These are phyloP conservation scores for Trichomalopsis sarcophagae DNA, from an alignment of 1,140 invertebrate species.

Conservation along the genomic window DNA sequence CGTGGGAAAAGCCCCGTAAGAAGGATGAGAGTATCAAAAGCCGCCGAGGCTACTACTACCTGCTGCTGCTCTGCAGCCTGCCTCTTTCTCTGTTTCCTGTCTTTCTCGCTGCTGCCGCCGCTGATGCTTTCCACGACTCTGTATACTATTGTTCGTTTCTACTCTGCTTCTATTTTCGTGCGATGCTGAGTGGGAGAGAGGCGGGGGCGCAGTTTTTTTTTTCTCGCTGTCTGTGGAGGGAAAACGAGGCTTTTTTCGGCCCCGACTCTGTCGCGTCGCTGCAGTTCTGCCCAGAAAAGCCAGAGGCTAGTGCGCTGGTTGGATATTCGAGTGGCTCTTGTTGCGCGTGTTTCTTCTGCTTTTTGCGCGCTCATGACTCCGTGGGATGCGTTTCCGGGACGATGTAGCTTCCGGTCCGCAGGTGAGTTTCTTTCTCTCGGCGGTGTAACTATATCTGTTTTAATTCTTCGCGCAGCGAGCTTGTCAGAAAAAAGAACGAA, in stretches of 20 bases:
- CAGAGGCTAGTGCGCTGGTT: no score
- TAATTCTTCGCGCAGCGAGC: no score
- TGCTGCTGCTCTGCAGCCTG: neutral
- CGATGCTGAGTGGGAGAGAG: no score
- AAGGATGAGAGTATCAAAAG: constrained; percentile 9
- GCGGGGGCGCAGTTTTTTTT: no score
- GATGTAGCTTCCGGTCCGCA: neutral
- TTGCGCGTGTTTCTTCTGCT: neutral
- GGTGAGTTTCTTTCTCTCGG: neutral
- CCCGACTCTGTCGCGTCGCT: neutral
- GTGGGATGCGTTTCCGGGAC: neutral
- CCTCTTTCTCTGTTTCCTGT: constrained; percentile 12
- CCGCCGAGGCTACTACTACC: neutral
- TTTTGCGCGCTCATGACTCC: neutral
- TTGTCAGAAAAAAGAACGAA: no score
- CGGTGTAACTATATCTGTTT: no score
- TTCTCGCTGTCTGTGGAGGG: no score
- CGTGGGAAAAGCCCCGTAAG: constrained; percentile 25
- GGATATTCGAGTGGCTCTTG: no score
- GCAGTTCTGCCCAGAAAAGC: no score
- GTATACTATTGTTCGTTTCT: neutral
- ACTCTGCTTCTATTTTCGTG: neutral
- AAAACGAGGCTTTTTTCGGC: neutral
- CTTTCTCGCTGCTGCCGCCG: neutral
- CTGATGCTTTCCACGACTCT: neutral